phyloP scores from a whole-genome alignment of 2,113 vertebrate species.

The Salvelinus sp. region DNA sequence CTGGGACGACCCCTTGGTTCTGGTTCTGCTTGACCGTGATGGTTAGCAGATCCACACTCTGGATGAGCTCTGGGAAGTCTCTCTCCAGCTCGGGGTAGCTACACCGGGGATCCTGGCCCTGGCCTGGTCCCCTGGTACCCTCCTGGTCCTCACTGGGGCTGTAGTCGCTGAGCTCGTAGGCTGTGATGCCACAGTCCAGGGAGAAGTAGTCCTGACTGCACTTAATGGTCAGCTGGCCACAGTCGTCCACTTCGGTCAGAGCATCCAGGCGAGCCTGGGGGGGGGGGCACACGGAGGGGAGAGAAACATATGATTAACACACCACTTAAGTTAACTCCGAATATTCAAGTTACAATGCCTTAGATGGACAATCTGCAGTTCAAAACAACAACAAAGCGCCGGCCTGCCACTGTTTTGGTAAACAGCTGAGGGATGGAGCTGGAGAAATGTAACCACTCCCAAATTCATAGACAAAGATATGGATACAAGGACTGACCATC shows the following conservation, averaged over 20 bases:
- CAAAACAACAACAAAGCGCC: too few relatives aligned
- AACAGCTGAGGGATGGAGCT: too few relatives aligned
- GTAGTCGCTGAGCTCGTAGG: constrained; percentile 93
- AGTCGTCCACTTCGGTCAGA: constrained; percentile 94
- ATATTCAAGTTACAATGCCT: too few relatives aligned
- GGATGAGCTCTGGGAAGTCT: constrained; percentile 81
- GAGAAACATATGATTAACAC: neutral
- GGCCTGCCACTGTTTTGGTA: too few relatives aligned
- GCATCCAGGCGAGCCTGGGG: constrained; percentile 89
- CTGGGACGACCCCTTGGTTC: constrained; percentile 58
- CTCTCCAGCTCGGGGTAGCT: constrained; percentile 80
- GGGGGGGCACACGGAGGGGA: neutral
- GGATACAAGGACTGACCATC: too few relatives aligned
- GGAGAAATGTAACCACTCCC: too few relatives aligned
- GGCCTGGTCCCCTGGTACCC: constrained; percentile 60
- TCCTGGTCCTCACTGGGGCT: constrained; percentile 88
- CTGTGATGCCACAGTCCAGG: constrained; percentile 96
- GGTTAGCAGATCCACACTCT: constrained; percentile 81
- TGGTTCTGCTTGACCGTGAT: constrained; percentile 66
- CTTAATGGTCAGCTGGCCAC: constrained; percentile 95
- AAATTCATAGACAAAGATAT: too few relatives aligned
- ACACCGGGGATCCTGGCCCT: constrained; percentile 73
- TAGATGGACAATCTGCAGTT: too few relatives aligned
- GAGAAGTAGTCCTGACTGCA: constrained; percentile 98
- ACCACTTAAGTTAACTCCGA: too few relatives aligned